Conservation (phyloP, 2,113 vertebrate species). For the Himantopus leucocephalus region DNA sequence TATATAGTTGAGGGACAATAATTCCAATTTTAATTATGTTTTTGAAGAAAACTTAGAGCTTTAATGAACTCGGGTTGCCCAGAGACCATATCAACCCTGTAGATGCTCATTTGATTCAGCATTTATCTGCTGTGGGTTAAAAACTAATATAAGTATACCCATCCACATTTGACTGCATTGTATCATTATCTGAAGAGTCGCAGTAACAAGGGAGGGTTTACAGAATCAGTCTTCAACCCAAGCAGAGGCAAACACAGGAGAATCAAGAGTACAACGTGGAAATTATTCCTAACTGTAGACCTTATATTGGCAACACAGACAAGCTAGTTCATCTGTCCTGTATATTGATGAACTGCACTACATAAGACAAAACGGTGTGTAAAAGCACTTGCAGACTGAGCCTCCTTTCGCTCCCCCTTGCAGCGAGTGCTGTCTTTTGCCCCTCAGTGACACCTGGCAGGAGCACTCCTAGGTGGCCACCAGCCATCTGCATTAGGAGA, state of each 20-base stretch:
- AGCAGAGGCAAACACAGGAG: background rate
- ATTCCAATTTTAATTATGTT: background rate
- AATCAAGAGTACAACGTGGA: background rate
- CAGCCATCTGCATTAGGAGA: background rate
- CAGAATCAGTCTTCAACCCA: background rate
- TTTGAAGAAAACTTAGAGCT: background rate
- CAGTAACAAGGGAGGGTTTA: background rate
- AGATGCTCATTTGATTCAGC: background rate
- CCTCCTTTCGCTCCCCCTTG: background rate
- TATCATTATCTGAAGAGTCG: background rate
- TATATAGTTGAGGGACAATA: background rate
- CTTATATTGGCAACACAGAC: background rate
- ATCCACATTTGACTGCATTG: background rate
- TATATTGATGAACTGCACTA: background rate
- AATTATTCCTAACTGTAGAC: background rate
- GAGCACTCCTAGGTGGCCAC: background rate
- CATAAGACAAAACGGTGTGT: background rate
- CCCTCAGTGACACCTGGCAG: background rate
- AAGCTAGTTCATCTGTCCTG: background rate
- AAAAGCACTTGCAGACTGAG: background rate
- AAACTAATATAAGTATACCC: background rate
- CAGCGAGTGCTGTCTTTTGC: accelerated
- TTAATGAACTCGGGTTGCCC: background rate
- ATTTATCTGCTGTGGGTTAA: background rate
- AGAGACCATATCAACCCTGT: background rate